phyloP scores from a whole-genome alignment of 1,140 invertebrate species.

The Wiebesia pumilae region DNA sequence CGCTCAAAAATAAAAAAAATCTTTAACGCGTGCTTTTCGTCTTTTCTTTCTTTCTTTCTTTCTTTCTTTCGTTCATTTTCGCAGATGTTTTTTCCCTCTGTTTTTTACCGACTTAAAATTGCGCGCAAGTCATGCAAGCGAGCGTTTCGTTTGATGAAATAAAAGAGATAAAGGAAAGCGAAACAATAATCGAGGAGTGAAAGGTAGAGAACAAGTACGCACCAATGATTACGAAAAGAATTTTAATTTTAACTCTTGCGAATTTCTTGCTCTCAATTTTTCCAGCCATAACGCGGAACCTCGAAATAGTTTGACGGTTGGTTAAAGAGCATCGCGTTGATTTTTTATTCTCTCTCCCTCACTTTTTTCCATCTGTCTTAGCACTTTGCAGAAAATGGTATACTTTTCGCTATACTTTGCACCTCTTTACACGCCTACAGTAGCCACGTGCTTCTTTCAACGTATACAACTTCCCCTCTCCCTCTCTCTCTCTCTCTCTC shows the following conservation, averaged over 20 bases:
- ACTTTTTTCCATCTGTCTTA: neutral
- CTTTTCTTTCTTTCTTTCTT: neutral
- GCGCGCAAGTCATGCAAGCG: neutral
- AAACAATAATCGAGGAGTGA: neutral
- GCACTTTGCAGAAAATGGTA: slow-evolving; percentile 5
- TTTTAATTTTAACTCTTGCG: neutral
- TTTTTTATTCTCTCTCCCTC: neutral
- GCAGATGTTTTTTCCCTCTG: neutral
- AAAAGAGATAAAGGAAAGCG: neutral
- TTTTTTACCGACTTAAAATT: neutral
- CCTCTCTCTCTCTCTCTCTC: no score
- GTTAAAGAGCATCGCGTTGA: neutral
- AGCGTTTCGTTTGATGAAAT: neutral
- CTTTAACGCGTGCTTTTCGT: neutral
- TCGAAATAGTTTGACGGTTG: neutral
- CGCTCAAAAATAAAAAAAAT: neutral
- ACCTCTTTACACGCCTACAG: neutral
- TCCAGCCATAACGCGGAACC: no score
- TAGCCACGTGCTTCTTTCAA: neutral
- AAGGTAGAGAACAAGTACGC: neutral
- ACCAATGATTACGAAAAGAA: neutral
- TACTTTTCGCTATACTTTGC: slow-evolving; percentile 24
- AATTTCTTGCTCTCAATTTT: neutral
- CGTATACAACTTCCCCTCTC: neutral
- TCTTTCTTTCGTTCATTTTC: neutral